These are phyloP conservation scores for Microctenopoma stevenorrisi DNA, from an alignment of 2,797 vertebrate species.

Conservation along the genomic window DNA sequence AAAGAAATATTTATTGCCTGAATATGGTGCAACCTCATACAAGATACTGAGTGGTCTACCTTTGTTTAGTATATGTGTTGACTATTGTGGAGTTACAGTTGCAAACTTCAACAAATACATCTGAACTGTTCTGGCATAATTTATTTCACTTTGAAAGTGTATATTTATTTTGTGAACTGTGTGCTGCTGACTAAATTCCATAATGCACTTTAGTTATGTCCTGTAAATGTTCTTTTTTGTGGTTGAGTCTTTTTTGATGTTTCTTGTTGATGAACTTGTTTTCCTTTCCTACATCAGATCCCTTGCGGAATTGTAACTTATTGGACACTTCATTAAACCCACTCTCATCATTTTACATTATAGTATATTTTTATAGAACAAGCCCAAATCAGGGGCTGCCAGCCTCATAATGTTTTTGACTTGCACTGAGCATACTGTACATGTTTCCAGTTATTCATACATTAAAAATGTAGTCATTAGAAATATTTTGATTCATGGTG, in stretches of 20 bases:
- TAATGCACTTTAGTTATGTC: slow-evolving; percentile 94
- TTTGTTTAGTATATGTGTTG: slow-evolving; percentile 35
- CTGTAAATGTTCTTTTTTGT: slow-evolving; percentile 79
- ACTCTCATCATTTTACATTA: slow-evolving; percentile 56
- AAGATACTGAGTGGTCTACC: slow-evolving; percentile 36
- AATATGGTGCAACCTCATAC: slow-evolving; percentile 47
- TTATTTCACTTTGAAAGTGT: slow-evolving; percentile 92
- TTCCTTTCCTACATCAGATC: slow-evolving; percentile 54
- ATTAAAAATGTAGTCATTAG: slow-evolving; percentile 76
- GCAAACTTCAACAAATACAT: slow-evolving; percentile 62
- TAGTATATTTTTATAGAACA: slow-evolving; percentile 69
- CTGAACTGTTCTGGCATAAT: slow-evolving; percentile 84
- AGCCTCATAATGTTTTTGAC: slow-evolving; percentile 69
- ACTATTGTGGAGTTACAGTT: slow-evolving; percentile 48
- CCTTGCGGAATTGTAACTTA: slow-evolving; percentile 69
- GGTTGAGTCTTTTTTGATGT: slow-evolving; percentile 66
- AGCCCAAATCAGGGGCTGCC: slow-evolving; percentile 58
- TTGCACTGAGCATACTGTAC: slow-evolving; percentile 82
- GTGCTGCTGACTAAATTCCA: slow-evolving; percentile 94
- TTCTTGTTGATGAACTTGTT: slow-evolving; percentile 62
- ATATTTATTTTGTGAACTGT: slow-evolving; percentile 94
- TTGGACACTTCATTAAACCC: slow-evolving; percentile 67
- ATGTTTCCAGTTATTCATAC: slow-evolving; percentile 76
- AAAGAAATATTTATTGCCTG: slow-evolving; percentile 67
- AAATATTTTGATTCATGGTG: slow-evolving; percentile 39